Conservation (phyloP, 2,888 invertebrate species). For the Hemicrepidius hirtus region DNA sequence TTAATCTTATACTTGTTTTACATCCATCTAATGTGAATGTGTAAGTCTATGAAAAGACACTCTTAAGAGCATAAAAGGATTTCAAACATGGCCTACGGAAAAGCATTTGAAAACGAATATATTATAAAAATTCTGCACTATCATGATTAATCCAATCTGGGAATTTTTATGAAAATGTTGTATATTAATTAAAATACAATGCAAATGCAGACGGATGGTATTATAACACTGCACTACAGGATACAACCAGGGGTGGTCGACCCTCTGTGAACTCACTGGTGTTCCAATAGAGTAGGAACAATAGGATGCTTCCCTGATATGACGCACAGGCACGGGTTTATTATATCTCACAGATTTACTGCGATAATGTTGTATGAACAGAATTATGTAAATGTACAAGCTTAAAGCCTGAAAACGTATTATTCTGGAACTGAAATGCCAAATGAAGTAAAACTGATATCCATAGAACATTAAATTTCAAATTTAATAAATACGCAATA, state of each 20-base stretch:
- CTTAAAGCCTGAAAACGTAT: not conserved
- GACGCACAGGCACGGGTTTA: slow-evolving; percentile 60
- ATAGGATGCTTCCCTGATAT: slow-evolving; percentile 64
- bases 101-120: no score
- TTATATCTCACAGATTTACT: slow-evolving; percentile 63
- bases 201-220: slow-evolving; percentile 66
- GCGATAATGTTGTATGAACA: slow-evolving; percentile 58
- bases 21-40: no score
- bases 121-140: not conserved
- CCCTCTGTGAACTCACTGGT: slow-evolving; percentile 68
- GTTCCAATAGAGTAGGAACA: slow-evolving; percentile 66
- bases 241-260: slow-evolving; percentile 59
- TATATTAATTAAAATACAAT: slow-evolving; percentile 68
- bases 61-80: no score
- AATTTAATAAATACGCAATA: no score
- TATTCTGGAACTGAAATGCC: not conserved
- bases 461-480: no score
- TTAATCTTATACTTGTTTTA: no score
- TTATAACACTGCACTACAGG: slow-evolving; percentile 65
- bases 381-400: slow-evolving; percentile 8
- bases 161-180: slow-evolving; percentile 31
- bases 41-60: no score
- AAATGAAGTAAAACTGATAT: no score
- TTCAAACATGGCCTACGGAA: no score
- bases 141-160: not conserved